phyloP scores from a whole-genome alignment of 1,140 invertebrate species.

The Stegodyphus dumicola region DNA sequence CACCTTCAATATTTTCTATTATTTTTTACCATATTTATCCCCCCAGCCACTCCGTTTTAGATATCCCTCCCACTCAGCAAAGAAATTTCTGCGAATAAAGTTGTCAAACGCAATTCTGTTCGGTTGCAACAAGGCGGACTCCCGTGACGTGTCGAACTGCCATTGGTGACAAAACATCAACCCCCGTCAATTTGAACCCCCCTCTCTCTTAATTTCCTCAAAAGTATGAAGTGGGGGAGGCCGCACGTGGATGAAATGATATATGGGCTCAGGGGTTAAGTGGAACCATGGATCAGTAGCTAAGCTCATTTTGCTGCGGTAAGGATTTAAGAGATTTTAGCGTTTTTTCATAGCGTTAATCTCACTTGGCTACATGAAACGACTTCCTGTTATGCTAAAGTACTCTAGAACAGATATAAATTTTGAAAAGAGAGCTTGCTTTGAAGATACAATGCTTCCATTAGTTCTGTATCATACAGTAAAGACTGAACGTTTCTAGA shows the following conservation, averaged over 20 bases:
- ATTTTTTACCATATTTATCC: slow-evolving; percentile 20
- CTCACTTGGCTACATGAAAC: too few species aligned
- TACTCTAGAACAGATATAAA: too few species aligned
- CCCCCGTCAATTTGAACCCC: background rate
- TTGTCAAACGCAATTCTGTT: slow-evolving; percentile 32
- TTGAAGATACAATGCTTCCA: too few species aligned
- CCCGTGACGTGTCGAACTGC: slow-evolving; percentile 17
- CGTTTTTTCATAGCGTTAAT: too few species aligned
- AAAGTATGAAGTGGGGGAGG: background rate
- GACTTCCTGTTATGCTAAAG: too few species aligned
- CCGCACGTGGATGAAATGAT: slow-evolving; percentile 13
- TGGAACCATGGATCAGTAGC: slow-evolving; percentile 28
- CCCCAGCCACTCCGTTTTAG: slow-evolving; percentile 2
- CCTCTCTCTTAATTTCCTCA: background rate
- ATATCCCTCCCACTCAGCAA: background rate
- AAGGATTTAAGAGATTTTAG: background rate
- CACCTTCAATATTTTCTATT: background rate
- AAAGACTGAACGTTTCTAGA: too few species aligned
- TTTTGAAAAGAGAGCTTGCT: too few species aligned
- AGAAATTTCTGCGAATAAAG: slow-evolving; percentile 19
- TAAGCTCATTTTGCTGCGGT: slow-evolving; percentile 3
- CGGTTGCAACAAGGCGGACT: background rate
- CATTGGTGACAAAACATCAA: slow-evolving; percentile 23
- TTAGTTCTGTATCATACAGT: too few species aligned
- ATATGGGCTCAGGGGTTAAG: slow-evolving; percentile 39